Conservation (phyloP, 2,797 vertebrate genomes). For the Allenopithecus nigroviridis region DNA sequence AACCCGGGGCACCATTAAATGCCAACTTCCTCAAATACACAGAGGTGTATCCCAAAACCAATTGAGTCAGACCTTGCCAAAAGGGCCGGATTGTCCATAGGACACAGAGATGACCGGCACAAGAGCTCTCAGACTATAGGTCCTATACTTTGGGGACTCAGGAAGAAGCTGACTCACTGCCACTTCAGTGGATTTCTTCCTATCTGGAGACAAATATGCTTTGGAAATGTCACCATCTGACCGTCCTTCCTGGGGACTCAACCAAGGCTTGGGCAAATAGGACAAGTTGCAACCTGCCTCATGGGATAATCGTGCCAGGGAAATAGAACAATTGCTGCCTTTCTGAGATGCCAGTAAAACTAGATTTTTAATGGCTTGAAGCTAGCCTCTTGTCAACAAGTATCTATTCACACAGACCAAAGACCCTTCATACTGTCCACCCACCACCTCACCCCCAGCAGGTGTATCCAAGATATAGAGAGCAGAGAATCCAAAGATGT, state of each 20-base stretch:
- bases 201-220: neutral
- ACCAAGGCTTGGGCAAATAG: conserved; percentile 23
- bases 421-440: neutral
- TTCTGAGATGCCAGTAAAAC: conserved; percentile 62
- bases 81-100: neutral
- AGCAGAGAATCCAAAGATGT: neutral
- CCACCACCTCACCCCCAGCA: neutral
- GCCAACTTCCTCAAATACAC: neutral
- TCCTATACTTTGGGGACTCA: neutral
- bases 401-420: conserved; percentile 8
- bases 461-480: neutral
- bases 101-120: neutral
- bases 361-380: conserved; percentile 44
- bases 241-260: neutral
- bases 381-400: conserved; percentile 48
- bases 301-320: neutral
- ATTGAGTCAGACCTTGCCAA: neutral
- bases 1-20: neutral
- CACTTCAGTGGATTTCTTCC: neutral
- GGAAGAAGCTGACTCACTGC: neutral
- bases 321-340: conserved; percentile 56
- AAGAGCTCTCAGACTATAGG: neutral
- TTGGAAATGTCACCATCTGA: neutral
- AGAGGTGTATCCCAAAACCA: neutral
- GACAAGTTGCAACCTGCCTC: conserved; percentile 59